A percentile compares a stretch with the other conserved stretches of the same genome.
Evolutionary conservation across 2,888 invertebrate species (phyloP).

Genomic region (Ptilodon capucinus): DNA sequence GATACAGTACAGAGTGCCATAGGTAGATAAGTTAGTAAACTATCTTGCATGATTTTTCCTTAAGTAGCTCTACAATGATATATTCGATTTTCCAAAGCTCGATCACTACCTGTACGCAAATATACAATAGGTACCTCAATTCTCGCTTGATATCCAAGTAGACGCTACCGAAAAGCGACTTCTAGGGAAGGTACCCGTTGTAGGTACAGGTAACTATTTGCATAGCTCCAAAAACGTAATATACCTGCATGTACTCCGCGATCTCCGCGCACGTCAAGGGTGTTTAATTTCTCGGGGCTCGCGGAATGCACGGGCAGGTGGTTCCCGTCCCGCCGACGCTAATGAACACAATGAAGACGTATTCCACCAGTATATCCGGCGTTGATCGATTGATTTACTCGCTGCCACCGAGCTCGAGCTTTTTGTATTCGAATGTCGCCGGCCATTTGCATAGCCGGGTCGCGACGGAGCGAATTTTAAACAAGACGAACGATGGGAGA

Average conservation of each 20-base stretch:
- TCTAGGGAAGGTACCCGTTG: too few species aligned
- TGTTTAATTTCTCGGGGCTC: conserved; percentile 58
- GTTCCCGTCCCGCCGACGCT: conserved; percentile 65
- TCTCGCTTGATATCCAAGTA: too few species aligned
- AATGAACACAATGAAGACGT: conserved; percentile 83
- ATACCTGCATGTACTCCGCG: neutral
- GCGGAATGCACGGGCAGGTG: conserved; percentile 78
- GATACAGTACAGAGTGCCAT: too few species aligned
- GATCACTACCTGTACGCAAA: too few species aligned
- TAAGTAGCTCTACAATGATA: too few species aligned
- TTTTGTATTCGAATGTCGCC: conserved; percentile 81
- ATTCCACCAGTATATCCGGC: conserved; percentile 79
- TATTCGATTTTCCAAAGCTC: too few species aligned
- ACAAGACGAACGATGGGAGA: conserved; percentile 64
- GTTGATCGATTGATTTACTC: conserved; percentile 83
- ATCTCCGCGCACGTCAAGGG: conserved; percentile 27
- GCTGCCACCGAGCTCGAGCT: conserved; percentile 80
- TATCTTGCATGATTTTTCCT: too few species aligned
- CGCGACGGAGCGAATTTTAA: conserved; percentile 74
- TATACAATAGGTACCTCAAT: too few species aligned
- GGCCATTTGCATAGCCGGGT: conserved; percentile 76
- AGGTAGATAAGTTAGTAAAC: too few species aligned
- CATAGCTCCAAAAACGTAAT: neutral
- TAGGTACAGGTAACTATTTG: too few species aligned
- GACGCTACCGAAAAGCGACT: too few species aligned